phyloP scores from a whole-genome alignment of 2,113 vertebrate genomes.

The Pycnonotus jocosus region DNA sequence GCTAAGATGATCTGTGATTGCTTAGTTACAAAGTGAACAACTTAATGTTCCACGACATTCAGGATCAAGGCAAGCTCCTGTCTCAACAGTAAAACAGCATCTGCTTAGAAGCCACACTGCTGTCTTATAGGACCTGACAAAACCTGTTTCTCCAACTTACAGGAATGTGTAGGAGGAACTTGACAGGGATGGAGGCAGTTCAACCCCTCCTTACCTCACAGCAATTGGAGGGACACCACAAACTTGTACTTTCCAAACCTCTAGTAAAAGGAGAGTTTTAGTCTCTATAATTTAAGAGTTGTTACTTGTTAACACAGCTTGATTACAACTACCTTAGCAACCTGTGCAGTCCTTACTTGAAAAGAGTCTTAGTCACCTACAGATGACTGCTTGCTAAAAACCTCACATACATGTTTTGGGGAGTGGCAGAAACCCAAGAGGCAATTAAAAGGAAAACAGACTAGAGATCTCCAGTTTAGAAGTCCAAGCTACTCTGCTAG shows the following conservation, averaged over 20 bases:
- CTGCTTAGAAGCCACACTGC: not conserved
- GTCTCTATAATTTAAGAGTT: not conserved
- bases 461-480: not conserved
- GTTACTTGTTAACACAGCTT: not conserved
- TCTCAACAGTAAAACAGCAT: not conserved
- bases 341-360: not conserved
- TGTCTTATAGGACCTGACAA: not conserved
- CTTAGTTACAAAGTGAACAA: not conserved
- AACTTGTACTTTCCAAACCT: not conserved
- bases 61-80: not conserved
- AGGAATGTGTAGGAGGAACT: not conserved
- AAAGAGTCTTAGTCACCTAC: not conserved
- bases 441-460: not conserved
- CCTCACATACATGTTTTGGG: not conserved
- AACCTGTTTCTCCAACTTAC: conserved; percentile 15
- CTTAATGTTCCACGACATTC: not conserved
- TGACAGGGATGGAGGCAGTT: not conserved
- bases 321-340: not conserved
- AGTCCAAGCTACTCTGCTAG: not conserved
- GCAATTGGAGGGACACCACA: not conserved
- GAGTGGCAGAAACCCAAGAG: not conserved
- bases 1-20: not conserved
- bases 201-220: not conserved
- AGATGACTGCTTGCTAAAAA: not conserved
- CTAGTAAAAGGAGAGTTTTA: not conserved